Evolutionary conservation across 2,888 invertebrate genomes (phyloP), one percentile per base, ranked within the genome.

Genomic region (Magallana nippona): DNA sequence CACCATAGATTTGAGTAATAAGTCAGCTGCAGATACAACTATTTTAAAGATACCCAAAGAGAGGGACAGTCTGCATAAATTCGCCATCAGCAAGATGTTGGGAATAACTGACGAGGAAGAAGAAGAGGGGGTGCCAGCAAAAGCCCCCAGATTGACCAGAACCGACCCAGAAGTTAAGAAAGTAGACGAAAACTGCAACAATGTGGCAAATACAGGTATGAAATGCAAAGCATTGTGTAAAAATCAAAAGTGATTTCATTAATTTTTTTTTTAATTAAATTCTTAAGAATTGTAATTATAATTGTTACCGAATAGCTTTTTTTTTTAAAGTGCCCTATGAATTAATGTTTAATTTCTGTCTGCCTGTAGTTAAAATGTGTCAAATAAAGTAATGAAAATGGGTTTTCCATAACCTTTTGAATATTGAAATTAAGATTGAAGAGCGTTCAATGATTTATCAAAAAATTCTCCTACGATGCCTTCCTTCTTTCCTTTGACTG

Each of bases 31-130:
- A 22, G 71, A 71, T 71, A 27, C 71, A 71, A 79, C 79, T 15
- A 79, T 79, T 55, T 32, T 79, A 5, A 79, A 27, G 57, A 79
- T 79, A 17, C 82, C 71, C 8, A 82, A 71, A 44, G 82, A 82
- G 22, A 82, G 55, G 19, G 71, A 82, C 71, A 82, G 82, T 71
- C 71, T 82, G 13, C 82, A 82, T 56, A 82, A 82, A 56, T 82
- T 82, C 55, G 63, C 82, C 2, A 82, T 82, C 27, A 19, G 55
- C 10, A 71, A 63, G 27, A 82, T 82, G 82, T 56, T 82, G 10
- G 82, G 63, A 17, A 71, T 82, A 19, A 55, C 56, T 27, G 80
- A 80, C 17, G 80, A 80, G 11, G 80, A 80, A 13, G 58, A 80
- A 13, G 58, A 19, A 17, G 32, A 56, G 10, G 15, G 27, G 19